A percentile compares a stretch with the other conserved stretches of the same genome.
Conservation (phyloP, 2,888 invertebrate genomes). For the Homarus gammarus region DNA sequence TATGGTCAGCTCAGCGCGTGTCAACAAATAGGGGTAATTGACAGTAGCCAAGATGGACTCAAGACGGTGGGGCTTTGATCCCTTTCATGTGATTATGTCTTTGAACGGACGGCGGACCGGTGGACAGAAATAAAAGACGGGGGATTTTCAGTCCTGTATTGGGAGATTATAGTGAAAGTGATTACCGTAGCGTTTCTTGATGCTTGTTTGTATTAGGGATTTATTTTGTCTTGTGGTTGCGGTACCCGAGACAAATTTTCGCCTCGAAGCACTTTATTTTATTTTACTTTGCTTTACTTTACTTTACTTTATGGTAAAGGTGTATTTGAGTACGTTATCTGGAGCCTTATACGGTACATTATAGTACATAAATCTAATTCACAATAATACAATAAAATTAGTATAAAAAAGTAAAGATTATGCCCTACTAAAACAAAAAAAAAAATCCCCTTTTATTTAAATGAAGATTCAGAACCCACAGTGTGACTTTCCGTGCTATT, state of each 20-base stretch:
- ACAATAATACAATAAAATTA: too few relatives aligned
- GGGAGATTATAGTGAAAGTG: neutral
- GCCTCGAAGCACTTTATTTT: neutral
- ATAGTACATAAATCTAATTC: too few relatives aligned
- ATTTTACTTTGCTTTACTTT: too few relatives aligned
- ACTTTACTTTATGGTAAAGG: too few relatives aligned
- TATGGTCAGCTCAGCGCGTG: slow-evolving; percentile 11
- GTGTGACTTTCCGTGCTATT: slow-evolving; percentile 4
- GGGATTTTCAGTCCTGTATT: neutral
- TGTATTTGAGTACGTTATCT: too few relatives aligned
- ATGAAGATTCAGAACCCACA: slow-evolving; percentile 18
- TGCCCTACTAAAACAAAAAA: too few relatives aligned
- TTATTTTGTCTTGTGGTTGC: neutral
- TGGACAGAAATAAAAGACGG: neutral
- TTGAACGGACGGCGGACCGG: neutral
- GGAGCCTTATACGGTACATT: too few relatives aligned
- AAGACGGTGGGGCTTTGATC: neutral
- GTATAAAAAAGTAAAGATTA: too few relatives aligned
- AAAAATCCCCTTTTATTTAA: neutral
- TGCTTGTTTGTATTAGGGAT: neutral
- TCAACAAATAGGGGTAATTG: slow-evolving; percentile 21
- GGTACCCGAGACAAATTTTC: neutral
- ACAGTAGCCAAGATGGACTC: neutral
- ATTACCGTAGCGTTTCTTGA: neutral
- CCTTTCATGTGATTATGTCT: neutral